Conservation (phyloP, 2,113 vertebrate species). For the Eubucco bourcierii region DNA sequence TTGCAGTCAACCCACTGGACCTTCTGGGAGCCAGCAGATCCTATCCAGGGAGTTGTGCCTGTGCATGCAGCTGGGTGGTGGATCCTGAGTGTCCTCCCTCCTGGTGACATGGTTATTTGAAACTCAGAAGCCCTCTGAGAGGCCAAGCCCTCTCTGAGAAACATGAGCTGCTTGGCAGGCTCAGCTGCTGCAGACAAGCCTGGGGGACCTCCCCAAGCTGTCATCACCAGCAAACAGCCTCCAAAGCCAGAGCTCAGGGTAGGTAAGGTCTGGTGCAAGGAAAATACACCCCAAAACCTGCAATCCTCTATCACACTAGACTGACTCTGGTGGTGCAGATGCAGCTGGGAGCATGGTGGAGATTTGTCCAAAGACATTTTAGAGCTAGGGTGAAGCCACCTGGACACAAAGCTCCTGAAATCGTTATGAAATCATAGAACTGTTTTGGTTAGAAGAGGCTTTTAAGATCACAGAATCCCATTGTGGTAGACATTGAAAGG, state of each 20-base stretch:
- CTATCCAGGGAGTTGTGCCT: neutral
- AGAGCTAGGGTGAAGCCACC: neutral
- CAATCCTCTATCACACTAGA: neutral
- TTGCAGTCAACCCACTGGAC: neutral
- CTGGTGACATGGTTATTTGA: neutral
- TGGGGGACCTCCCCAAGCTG: neutral
- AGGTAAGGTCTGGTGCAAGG: neutral
- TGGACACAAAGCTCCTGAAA: neutral
- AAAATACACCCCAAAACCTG: neutral
- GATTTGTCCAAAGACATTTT: neutral
- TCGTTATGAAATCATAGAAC: too few species aligned
- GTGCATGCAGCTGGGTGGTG: neutral
- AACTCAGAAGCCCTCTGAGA: neutral
- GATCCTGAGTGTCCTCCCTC: neutral
- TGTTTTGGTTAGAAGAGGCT: too few species aligned
- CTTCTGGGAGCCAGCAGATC: neutral
- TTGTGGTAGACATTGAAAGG: too few species aligned
- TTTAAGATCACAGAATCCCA: too few species aligned
- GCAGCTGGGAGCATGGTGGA: neutral
- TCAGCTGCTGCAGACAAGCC: neutral
- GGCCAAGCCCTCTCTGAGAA: neutral
- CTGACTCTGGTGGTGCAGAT: neutral
- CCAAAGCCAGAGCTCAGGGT: neutral
- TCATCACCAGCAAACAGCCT: neutral
- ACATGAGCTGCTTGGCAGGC: neutral